Conservation (phyloP, 2,888 invertebrate species). For the Trichacis sp. region DNA sequence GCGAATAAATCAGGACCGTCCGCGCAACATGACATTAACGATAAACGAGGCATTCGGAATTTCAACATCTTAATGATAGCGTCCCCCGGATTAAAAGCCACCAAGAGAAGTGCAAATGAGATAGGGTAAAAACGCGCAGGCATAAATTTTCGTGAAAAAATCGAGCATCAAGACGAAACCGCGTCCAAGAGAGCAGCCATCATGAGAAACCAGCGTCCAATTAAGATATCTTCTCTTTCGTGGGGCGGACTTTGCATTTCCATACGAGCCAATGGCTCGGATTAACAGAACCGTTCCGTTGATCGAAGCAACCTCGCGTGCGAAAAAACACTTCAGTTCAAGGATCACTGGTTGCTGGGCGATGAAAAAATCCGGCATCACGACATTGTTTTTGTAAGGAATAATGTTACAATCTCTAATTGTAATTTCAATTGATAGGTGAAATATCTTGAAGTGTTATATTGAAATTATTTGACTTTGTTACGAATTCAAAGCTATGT, state of each 20-base stretch:
- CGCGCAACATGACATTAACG: conserved; percentile 23
- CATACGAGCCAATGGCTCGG: conserved; percentile 56
- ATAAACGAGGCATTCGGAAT: conserved; percentile 9
- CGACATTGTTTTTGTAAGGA: no score
- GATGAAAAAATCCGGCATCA: no score
- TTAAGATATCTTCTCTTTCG: conserved; percentile 62
- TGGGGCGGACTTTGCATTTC: conserved; percentile 57
- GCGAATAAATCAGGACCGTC: conserved; percentile 17
- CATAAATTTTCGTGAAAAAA: conserved; percentile 46
- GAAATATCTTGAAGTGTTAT: no score
- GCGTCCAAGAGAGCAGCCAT: conserved; percentile 44
- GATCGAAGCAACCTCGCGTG: no score
- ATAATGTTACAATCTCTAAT: no score
- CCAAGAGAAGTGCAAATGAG: conserved; percentile 23
- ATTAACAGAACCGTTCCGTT: conserved; percentile 41
- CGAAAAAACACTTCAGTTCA: no score
- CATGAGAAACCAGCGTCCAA: conserved; percentile 52
- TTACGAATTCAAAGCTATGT: no score
- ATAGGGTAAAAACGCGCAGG: conserved; percentile 24
- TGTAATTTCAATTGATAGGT: no score
- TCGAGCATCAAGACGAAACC: conserved; percentile 31
- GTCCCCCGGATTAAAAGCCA: conserved; percentile 6
- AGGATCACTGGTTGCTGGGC: no score
- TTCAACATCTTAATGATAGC: conserved; percentile 26
- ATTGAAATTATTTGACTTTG: no score